These are phyloP conservation scores for Heliothis peltigera DNA, from an alignment of 2,888 invertebrate species.

Conservation along the genomic window DNA sequence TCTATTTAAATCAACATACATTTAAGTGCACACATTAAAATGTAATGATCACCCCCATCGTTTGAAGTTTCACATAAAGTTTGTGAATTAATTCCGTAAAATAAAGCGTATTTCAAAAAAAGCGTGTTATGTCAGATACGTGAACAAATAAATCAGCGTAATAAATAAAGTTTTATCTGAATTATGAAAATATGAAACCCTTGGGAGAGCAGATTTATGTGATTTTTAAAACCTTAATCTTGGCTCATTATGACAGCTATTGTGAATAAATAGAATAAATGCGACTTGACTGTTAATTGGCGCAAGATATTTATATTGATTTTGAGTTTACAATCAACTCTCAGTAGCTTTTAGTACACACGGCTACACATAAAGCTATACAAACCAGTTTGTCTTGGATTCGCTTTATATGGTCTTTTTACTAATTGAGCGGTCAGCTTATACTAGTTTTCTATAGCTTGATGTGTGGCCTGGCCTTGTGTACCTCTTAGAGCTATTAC, in stretches of 20 bases:
- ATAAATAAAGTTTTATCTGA: slow-evolving; percentile 83
- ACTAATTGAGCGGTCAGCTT: too few relatives aligned
- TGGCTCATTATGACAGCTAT: slow-evolving; percentile 48
- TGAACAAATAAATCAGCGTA: slow-evolving; percentile 76
- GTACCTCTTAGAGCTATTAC: too few relatives aligned
- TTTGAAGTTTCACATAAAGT: slow-evolving; percentile 29
- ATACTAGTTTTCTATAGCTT: too few relatives aligned
- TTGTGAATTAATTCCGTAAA: slow-evolving; percentile 41
- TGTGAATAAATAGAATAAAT: slow-evolving; percentile 10
- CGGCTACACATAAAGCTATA: too few relatives aligned
- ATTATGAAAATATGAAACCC: slow-evolving; percentile 72
- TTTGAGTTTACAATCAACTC: too few relatives aligned
- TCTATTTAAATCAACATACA: slow-evolving; percentile 9
- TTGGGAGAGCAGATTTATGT: slow-evolving; percentile 78
- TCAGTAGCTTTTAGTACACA: too few relatives aligned
- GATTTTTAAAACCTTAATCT: slow-evolving; percentile 69
- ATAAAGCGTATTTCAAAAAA: slow-evolving; percentile 48
- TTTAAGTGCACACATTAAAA: slow-evolving; percentile 19
- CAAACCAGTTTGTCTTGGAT: too few relatives aligned
- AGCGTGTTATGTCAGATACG: slow-evolving; percentile 67
- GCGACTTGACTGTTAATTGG: too few relatives aligned
- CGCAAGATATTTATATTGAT: too few relatives aligned
- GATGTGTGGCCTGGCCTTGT: too few relatives aligned
- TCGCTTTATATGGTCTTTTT: too few relatives aligned
- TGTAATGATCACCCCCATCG: slow-evolving; percentile 25